Conservation (phyloP, 2,113 vertebrate genomes). For the Stictonetta naevosa region DNA sequence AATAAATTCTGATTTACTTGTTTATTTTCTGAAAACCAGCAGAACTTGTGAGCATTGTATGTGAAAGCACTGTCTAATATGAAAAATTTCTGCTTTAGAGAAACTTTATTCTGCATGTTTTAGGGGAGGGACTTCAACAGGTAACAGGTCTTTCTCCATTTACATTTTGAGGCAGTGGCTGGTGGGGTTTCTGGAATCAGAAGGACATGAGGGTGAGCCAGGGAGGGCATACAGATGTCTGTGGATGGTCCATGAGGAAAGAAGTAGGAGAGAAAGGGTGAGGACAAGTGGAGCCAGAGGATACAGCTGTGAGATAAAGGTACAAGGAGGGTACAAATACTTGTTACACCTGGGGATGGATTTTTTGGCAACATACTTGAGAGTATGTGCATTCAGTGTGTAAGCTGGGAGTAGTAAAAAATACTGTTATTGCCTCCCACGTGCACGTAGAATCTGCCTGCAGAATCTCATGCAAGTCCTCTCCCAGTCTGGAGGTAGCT, state of each 20-base stretch:
- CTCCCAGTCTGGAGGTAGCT: slow-evolving; percentile 26
- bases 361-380: neutral
- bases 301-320: neutral
- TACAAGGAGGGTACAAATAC: neutral
- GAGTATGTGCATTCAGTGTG: neutral
- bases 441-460: neutral
- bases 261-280: neutral
- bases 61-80: neutral
- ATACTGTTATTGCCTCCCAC: neutral
- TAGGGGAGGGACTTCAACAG: neutral
- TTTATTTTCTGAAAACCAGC: neutral
- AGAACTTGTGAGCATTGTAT: neutral
- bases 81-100: neutral
- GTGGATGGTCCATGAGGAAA: neutral
- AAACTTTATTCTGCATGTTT: neutral
- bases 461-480: neutral
- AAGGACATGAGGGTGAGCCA: neutral
- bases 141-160: neutral
- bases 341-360: neutral
- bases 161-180: neutral
- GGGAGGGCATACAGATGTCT: neutral
- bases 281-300: neutral
- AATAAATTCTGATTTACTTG: neutral
- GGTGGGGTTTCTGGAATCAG: neutral
- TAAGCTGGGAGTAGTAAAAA: neutral